These are phyloP conservation scores for Cynodonichthys magdalenae DNA, from an alignment of 2,797 vertebrate genomes.

Conservation along the genomic window DNA sequence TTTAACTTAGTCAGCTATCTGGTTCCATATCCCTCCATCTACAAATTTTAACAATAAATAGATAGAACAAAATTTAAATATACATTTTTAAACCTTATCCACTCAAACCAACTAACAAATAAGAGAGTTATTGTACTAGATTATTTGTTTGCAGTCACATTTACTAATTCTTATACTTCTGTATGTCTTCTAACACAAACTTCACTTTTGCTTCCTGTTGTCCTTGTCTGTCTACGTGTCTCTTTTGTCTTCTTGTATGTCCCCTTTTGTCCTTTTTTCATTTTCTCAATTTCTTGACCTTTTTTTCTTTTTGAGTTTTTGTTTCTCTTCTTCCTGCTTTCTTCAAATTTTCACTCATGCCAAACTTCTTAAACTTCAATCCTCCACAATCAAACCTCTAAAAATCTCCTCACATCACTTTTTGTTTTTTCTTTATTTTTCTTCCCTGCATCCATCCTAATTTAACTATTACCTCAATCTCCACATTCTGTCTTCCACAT, in stretches of 20 bases:
- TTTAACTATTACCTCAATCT: not conserved
- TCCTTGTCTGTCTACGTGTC: constrained; percentile 68
- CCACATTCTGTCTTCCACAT: not conserved
- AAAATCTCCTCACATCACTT: not conserved
- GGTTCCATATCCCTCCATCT: no score
- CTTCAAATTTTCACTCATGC: constrained; percentile 8
- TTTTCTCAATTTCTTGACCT: constrained; percentile 48
- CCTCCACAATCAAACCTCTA: not conserved
- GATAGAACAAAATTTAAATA: no score
- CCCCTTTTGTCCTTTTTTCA: constrained; percentile 40
- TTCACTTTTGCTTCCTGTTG: constrained; percentile 71
- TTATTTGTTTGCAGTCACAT: not conserved
- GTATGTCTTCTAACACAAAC: constrained; percentile 71
- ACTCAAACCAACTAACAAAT: no score
- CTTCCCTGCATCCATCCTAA: not conserved
- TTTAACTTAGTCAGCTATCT: no score
- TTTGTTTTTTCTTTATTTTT: not conserved
- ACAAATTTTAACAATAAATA: no score
- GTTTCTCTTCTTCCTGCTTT: constrained; percentile 44
- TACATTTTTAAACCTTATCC: no score
- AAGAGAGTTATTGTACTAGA: not conserved
- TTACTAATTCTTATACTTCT: constrained; percentile 31
- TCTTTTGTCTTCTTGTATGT: constrained; percentile 59
- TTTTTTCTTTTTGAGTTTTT: constrained; percentile 57
- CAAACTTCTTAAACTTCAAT: not conserved